Evolutionary conservation across 2,888 invertebrate genomes (phyloP).

Genomic region (Epsilonema sp.): DNA sequence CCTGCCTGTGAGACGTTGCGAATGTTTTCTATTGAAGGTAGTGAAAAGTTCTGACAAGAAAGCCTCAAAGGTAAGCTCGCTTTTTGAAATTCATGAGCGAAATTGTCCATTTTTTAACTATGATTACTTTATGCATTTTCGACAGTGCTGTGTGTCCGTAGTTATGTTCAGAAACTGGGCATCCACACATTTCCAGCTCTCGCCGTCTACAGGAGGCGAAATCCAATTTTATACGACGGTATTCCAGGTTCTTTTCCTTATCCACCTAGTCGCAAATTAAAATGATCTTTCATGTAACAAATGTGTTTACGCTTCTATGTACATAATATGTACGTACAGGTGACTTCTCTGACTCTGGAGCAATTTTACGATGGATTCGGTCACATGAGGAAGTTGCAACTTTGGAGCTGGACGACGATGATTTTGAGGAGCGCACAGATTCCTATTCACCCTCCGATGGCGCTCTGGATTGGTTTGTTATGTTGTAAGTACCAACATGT

Average conservation of each 20-base stretch:
- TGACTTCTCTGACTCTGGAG: conserved; percentile 25
- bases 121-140: too few relatives aligned
- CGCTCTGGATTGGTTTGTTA: conserved; percentile 26
- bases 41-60: not conserved
- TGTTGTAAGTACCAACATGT: conserved; percentile 21
- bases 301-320: too few relatives aligned
- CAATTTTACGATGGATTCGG: conserved; percentile 24
- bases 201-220: conserved; percentile 85
- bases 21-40: too few relatives aligned
- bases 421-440: conserved; percentile 17
- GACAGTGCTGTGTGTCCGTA: too few relatives aligned
- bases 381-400: conserved; percentile 24
- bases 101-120: too few relatives aligned
- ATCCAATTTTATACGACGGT: conserved; percentile 89
- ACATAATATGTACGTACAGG: conserved; percentile 12
- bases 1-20: too few relatives aligned
- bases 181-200: conserved; percentile 85
- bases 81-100: too few relatives aligned
- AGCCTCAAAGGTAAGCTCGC: conserved; percentile 67
- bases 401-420: conserved; percentile 24
- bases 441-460: conserved; percentile 21
- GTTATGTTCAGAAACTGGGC: too few relatives aligned
- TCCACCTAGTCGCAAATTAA: too few relatives aligned
- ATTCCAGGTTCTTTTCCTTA: too few relatives aligned
- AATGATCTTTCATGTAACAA: too few relatives aligned